Base-by-base conservation (phyloP, 2,797 vertebrate genomes). In the Gymnoscopelus braueri region DNA sequence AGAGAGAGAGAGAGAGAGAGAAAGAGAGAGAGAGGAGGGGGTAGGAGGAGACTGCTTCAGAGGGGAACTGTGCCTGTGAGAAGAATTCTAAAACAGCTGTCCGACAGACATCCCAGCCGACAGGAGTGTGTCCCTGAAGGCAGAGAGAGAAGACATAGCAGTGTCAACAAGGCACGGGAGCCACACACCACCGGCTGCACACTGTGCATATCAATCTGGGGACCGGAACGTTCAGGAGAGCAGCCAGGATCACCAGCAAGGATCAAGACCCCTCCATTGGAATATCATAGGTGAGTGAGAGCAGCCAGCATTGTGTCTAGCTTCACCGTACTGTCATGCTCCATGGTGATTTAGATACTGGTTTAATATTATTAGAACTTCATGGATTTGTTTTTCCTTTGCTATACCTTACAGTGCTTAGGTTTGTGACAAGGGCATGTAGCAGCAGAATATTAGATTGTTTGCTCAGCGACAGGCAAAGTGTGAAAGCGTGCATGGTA, bases 31-130 rank as follows among this genome's bases (percentile, higher is more conserved):
- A 49, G 57, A 70, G 62, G 66, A 78, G 61, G 63, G 67, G 35
- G 81, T 69, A 91, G 91, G 90, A 91, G 92, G 91, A 91, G 91
- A 94, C 88, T 91, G 74, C 83, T 87, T 87, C 78, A 84, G 78
- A 84, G 74, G 62, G 77, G 83, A 89, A 87, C 81, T 87, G 81
- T 84, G 85, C 85, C 70, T 71, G 19, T 19, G 74, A 90, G 86
- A 88, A 90, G 89, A 87, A 90, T 92, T 89, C 91, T 84, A 78
- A 92, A 93, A 93, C 93, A 94, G 94, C 93, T 94, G 93, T 93
- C 90, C 87, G 67, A 84, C 91, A 92, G 90, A 91, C 90, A 44
- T 92, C 90, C 86, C 84, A 80, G 80, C 81, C 72, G 65, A 85
- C 87, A 88, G 87, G 71, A 88, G 85, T 65, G 85, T 57, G 83